Conservation (phyloP, 2,888 invertebrate genomes). For the Eupithecia insigniata region DNA sequence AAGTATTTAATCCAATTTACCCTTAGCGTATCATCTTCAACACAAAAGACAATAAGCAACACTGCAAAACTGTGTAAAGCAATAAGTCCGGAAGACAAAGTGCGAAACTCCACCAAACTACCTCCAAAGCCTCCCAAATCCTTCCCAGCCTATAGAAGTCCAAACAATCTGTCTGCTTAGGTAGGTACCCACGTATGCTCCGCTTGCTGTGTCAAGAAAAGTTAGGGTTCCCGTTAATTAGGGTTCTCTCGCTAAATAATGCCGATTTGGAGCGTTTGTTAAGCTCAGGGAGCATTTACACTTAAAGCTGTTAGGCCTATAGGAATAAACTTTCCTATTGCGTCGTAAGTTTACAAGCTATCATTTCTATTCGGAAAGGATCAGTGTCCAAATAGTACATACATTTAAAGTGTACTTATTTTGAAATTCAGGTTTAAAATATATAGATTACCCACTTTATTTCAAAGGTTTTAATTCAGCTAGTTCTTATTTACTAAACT, state of each 20-base stretch:
- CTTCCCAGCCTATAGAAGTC: slow-evolving; percentile 63
- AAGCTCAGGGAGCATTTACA: slow-evolving; percentile 52
- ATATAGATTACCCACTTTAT: neutral
- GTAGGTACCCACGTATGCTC: slow-evolving; percentile 58
- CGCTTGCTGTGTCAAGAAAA: slow-evolving; percentile 70
- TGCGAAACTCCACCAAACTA: slow-evolving; percentile 53
- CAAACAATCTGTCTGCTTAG: slow-evolving; percentile 63
- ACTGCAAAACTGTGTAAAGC: slow-evolving; percentile 32
- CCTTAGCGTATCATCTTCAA: slow-evolving; percentile 7
- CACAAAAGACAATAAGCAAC: slow-evolving; percentile 20
- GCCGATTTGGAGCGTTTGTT: slow-evolving; percentile 73
- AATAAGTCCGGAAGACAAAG: slow-evolving; percentile 44
- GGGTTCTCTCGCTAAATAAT: slow-evolving; percentile 69
- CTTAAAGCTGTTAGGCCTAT: neutral
- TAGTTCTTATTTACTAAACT: neutral
- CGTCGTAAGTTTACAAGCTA: neutral
- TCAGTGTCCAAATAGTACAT: neutral
- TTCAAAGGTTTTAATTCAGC: neutral
- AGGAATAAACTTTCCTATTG: neutral
- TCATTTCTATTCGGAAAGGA: neutral
- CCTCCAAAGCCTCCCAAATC: slow-evolving; percentile 59
- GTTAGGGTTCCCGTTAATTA: slow-evolving; percentile 75
- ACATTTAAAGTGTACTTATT: neutral
- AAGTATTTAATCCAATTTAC: slow-evolving; percentile 16
- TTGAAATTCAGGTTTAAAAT: neutral